Base-by-base conservation (phyloP, 1,140 invertebrate genomes). In the Marisa cornuarietis region DNA sequence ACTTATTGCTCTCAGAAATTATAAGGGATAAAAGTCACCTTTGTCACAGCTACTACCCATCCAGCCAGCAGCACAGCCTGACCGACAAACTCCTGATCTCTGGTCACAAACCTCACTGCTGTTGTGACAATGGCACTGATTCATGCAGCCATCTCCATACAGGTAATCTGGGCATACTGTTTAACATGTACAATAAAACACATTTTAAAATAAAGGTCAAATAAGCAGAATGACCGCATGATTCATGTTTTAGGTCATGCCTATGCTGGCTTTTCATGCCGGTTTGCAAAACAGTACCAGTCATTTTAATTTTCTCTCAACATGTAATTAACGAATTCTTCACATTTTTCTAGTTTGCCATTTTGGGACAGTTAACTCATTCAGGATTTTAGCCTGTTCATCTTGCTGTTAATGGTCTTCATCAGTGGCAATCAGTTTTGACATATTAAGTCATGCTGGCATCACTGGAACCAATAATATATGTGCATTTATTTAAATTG, bases 31-130 rank as follows among this genome's bases (percentile, higher is more conserved):
- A 5, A 54, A 82, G 81, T 83, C 76, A 87, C 87, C 63, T 84
- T 61, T 82, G 26, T 85, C 79, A 80, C 87, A 88, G 66, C 58
- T 58, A 49, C 69, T 61, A 13, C 80, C 84, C 52, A 75, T 78
- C 87, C 87, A 88, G 16, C 87, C 85, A 20, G 82, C 58, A 58
- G 84, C 83, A 84, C 87, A 88, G 61, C 84, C 82, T 20, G 62
- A 71, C 1, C 22, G 20, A 68, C 81, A 83, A 16, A 49, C 82
- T 7, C 82, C 82, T 6, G 79, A 82, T 13, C 69, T 74, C 42
- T 72, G 77, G 63, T 85, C 78, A 79, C 85, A 86, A 20, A 78
- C 65, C 42, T 83, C 80, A 8, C 24, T 54, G 5, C 72, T 42
- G 72, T 77, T 74, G 16, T 68, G 75, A 79, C 87, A 88, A 72